Evolutionary conservation across 1,140 invertebrate species (phyloP).

Genomic region (Drosophila ambigua): DNA sequence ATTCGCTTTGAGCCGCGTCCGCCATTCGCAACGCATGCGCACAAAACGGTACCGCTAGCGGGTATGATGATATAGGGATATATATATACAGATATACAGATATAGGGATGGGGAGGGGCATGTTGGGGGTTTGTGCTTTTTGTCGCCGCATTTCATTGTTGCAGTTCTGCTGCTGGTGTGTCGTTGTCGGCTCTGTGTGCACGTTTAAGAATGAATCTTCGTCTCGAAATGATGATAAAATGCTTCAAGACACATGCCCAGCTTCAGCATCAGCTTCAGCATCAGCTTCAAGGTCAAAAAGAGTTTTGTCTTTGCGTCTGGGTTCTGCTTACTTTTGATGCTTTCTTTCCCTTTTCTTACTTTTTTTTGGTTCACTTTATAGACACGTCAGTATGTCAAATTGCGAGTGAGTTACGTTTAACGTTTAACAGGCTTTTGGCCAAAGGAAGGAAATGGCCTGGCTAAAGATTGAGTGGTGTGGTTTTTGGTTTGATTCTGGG

Average conservation of each 20-base stretch:
- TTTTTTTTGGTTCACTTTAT: constrained; percentile 52
- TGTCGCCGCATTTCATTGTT: constrained; percentile 81
- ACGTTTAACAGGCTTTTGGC: constrained; percentile 37
- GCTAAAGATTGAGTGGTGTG: neutral
- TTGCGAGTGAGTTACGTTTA: constrained; percentile 67
- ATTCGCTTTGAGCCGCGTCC: constrained; percentile 75
- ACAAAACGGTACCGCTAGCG: constrained; percentile 83
- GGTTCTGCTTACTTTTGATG: constrained; percentile 3
- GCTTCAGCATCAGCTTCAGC: constrained; percentile 1
- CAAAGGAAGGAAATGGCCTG: neutral
- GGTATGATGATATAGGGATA: constrained; percentile 54
- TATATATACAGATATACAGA: constrained; percentile 3
- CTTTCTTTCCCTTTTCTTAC: neutral
- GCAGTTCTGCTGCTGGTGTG: constrained; percentile 36
- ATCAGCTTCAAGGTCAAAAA: constrained; percentile 66
- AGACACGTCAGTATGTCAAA: constrained; percentile 76
- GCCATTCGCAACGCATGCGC: constrained; percentile 83
- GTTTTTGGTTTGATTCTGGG: neutral
- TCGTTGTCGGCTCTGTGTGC: constrained; percentile 32
- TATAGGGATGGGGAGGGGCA: constrained; percentile 2
- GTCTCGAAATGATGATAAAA: constrained; percentile 71
- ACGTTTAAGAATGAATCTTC: constrained; percentile 76
- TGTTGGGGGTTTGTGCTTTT: constrained; percentile 41
- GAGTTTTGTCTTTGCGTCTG: constrained; percentile 50
- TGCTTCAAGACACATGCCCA: constrained; percentile 49